These are phyloP conservation scores for Drosophila lacertosa DNA, from an alignment of 1,140 invertebrate species.

Conservation along the genomic window DNA sequence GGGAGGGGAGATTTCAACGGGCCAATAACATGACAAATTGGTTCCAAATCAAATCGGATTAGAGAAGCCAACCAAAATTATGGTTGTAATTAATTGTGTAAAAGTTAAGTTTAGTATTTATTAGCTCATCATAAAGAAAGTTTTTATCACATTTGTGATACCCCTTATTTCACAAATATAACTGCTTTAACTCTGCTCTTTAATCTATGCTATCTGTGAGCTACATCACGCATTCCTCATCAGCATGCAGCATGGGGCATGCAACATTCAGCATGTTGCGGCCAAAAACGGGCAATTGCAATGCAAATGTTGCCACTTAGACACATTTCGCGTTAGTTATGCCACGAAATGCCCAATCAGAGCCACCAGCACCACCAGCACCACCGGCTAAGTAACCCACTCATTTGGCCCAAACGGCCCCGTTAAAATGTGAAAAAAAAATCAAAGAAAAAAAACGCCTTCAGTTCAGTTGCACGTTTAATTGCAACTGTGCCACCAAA, in stretches of 20 bases:
- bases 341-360: slow-evolving; percentile 73
- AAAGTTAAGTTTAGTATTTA: not conserved
- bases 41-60: not conserved
- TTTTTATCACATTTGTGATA: too few species aligned
- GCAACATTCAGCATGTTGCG: slow-evolving; percentile 43
- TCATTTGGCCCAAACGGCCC: slow-evolving; percentile 35
- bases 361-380: slow-evolving; percentile 28
- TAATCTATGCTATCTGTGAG: slow-evolving; percentile 24
- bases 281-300: slow-evolving; percentile 52
- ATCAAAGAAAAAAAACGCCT: slow-evolving; percentile 31
- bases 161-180: too few species aligned
- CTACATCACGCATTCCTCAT: slow-evolving; percentile 65
- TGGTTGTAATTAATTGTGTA: not conserved
- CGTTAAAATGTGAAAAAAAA: slow-evolving; percentile 19
- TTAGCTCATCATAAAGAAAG: too few species aligned
- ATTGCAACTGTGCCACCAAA: slow-evolving; percentile 55
- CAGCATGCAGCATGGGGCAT: slow-evolving; percentile 25
- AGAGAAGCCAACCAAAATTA: slow-evolving; percentile 1
- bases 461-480: slow-evolving; percentile 56
- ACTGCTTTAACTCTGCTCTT: too few species aligned
- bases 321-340: slow-evolving; percentile 78
- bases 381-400: slow-evolving; percentile 45
- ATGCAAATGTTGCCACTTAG: slow-evolving; percentile 65
- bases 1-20: slow-evolving; percentile 4
- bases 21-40: slow-evolving; percentile 32